These are phyloP conservation scores for Hyposmocoma kahamanoa DNA, from an alignment of 1,140 invertebrate genomes.

Conservation along the genomic window DNA sequence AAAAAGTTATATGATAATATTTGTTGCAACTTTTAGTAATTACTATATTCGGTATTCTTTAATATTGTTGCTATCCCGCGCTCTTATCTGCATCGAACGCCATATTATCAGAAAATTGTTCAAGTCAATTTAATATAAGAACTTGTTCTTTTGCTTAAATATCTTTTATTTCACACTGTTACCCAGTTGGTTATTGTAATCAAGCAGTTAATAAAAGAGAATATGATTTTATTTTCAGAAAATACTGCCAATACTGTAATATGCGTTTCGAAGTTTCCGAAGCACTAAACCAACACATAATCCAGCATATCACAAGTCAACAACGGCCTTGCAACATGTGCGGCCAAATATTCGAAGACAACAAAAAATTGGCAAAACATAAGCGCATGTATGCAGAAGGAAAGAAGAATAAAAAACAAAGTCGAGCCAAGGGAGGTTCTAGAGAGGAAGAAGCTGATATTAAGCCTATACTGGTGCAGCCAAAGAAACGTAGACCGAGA, in stretches of 20 bases:
- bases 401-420: background rate
- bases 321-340: conserved; percentile 33
- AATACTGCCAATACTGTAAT: conserved; percentile 43
- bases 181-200: background rate
- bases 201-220: conserved; percentile 37
- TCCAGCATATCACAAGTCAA: conserved; percentile 26
- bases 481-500: background rate
- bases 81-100: no score
- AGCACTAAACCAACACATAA: conserved; percentile 19
- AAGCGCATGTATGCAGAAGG: background rate
- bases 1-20: no score
- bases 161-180: background rate
- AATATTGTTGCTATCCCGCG: no score
- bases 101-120: no score
- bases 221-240: conserved; percentile 74
- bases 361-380: background rate
- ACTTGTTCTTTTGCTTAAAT: no score
- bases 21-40: no score
- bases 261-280: conserved; percentile 18
- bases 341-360: conserved; percentile 11
- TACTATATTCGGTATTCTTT: no score
- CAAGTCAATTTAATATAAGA: no score
- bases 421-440: background rate
- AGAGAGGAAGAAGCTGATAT: background rate
- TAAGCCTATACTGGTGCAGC: background rate